Percentiles rank a stretch among this genome's conserved stretches.
These are phyloP conservation scores for Sphaerophoria rueppellii DNA, from an alignment of 2,888 invertebrate species.

Conservation along the genomic window DNA sequence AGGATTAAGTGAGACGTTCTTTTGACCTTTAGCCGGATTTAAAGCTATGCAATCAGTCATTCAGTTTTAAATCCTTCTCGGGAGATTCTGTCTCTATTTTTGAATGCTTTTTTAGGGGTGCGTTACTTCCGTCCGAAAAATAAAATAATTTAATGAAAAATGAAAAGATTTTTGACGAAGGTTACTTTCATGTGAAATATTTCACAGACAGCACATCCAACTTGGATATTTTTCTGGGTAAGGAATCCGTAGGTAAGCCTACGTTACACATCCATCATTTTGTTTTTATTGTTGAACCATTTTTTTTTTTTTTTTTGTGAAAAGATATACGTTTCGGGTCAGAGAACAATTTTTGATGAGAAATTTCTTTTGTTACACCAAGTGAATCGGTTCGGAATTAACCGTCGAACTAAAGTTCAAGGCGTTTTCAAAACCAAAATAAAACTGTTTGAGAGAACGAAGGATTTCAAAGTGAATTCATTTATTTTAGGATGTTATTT, in stretches of 20 bases:
- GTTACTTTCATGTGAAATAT: background rate
- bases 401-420: slow-evolving; percentile 3
- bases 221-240: background rate
- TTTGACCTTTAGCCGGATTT: slow-evolving; percentile 61
- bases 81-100: slow-evolving; percentile 57
- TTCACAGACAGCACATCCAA: background rate
- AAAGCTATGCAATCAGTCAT: slow-evolving; percentile 67
- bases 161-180: slow-evolving; percentile 17
- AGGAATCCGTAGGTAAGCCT: background rate
- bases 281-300: slow-evolving; percentile 14
- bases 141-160: background rate
- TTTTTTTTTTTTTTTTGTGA: slow-evolving; percentile 4
- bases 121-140: background rate
- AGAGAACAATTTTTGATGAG: slow-evolving; percentile 11
- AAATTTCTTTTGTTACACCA: slow-evolving; percentile 14
- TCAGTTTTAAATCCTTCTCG: slow-evolving; percentile 60
- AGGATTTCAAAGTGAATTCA: background rate
- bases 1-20: slow-evolving; percentile 64
- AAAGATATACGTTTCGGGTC: slow-evolving; percentile 24
- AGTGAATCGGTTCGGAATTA: slow-evolving; percentile 4
- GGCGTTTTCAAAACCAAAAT: background rate
- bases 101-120: slow-evolving; percentile 44
- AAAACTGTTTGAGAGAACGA: background rate
- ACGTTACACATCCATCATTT: slow-evolving; percentile 22
- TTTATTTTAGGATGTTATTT: background rate